Conservation (phyloP, 92 coral and sea anemone genomes). For the Epizoanthus fatuus region DNA sequence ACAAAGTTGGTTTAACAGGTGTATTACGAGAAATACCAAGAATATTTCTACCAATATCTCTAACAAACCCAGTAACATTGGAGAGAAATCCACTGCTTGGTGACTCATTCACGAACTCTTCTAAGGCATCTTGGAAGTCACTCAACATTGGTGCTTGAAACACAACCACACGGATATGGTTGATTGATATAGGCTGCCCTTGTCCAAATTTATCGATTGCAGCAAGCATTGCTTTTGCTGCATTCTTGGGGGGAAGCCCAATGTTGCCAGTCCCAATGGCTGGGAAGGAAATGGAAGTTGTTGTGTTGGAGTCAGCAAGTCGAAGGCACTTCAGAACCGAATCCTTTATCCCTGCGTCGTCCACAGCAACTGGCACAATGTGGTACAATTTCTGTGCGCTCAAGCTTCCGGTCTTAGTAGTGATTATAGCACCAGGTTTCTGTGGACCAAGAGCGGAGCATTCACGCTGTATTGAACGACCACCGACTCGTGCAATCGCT, state of each 20-base stretch:
- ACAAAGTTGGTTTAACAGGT: background rate
- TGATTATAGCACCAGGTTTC: slow-evolving; percentile 29
- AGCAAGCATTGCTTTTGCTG: slow-evolving; percentile 67
- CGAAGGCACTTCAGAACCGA: slow-evolving; percentile 62
- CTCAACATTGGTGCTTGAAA: slow-evolving; percentile 64
- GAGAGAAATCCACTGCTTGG: slow-evolving; percentile 11
- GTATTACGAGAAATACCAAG: background rate
- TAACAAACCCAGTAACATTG: background rate
- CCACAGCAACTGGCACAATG: slow-evolving; percentile 44
- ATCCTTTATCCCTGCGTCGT: slow-evolving; percentile 22
- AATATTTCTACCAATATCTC: background rate
- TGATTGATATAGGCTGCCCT: slow-evolving; percentile 49
- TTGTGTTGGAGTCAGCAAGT: slow-evolving; percentile 32
- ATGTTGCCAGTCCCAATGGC: slow-evolving; percentile 84
- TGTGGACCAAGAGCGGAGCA: slow-evolving; percentile 16
- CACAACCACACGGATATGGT: slow-evolving; percentile 73
- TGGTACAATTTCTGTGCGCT: slow-evolving; percentile 60
- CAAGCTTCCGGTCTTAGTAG: slow-evolving; percentile 66
- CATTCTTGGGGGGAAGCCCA: slow-evolving; percentile 37
- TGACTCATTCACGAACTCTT: slow-evolving; percentile 26
- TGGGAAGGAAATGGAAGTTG: slow-evolving; percentile 76
- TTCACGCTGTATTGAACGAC: slow-evolving; percentile 65
- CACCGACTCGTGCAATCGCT: slow-evolving; percentile 69
- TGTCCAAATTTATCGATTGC: slow-evolving; percentile 68
- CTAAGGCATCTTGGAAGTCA: slow-evolving; percentile 63